phyloP scores from a whole-genome alignment of 2,888 invertebrate species.

The Halictus ligatus region DNA sequence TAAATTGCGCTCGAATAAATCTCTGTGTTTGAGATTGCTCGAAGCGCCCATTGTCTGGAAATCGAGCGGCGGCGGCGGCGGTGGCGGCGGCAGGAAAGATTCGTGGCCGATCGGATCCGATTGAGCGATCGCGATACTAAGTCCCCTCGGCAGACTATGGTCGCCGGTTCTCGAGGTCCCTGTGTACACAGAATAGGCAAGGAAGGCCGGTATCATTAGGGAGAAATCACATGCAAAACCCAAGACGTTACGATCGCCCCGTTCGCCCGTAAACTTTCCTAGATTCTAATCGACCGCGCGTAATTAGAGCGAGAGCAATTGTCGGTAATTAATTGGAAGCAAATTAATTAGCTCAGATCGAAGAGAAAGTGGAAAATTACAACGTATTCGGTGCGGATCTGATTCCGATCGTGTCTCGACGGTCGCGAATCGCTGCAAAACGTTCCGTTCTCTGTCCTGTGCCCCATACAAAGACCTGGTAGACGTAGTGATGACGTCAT shows the following conservation, averaged over 20 bases:
- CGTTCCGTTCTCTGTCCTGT: background rate
- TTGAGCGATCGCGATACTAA: background rate
- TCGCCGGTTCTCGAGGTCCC: background rate
- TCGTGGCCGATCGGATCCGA: slow-evolving; percentile 7
- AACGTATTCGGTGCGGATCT: slow-evolving; percentile 36
- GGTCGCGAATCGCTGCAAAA: background rate
- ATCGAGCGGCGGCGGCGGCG: background rate
- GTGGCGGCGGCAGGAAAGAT: background rate
- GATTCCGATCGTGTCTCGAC: background rate
- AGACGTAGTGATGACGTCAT: background rate
- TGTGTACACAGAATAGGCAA: slow-evolving; percentile 1
- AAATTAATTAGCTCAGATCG: slow-evolving; percentile 69
- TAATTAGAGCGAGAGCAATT: slow-evolving; percentile 71
- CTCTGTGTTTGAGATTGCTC: background rate
- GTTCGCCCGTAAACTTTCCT: slow-evolving; percentile 69
- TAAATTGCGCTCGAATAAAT: too few species aligned
- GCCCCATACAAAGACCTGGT: too few species aligned
- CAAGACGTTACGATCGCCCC: slow-evolving; percentile 64
- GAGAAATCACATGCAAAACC: slow-evolving; percentile 67
- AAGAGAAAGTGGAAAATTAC: slow-evolving; percentile 67
- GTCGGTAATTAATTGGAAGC: slow-evolving; percentile 70
- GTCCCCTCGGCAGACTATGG: slow-evolving; percentile 7
- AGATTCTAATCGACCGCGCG: slow-evolving; percentile 70
- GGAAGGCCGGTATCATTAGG: slow-evolving; percentile 52
- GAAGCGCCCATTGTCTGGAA: background rate